Percentiles rank a stretch among this genome's conserved stretches.
Conservation (phyloP, 2,113 vertebrate genomes). For the Prunella fulvescens region DNA sequence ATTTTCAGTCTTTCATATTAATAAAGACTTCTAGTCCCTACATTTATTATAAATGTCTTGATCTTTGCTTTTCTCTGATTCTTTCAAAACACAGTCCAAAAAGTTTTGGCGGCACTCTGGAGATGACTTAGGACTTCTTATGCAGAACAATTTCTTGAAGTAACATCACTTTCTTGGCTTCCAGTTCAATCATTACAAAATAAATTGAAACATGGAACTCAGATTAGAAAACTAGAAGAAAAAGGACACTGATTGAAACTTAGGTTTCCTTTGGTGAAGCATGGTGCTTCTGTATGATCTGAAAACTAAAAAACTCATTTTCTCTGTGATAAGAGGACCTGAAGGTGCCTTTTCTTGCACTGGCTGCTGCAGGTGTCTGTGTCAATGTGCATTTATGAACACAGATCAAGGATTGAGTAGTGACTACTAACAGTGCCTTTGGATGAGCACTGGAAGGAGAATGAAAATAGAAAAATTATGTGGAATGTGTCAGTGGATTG, state of each 20-base stretch:
- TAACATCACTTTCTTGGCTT: background rate
- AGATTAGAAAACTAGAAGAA: background rate
- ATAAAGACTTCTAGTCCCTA: background rate
- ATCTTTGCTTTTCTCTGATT: background rate
- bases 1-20: background rate
- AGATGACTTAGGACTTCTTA: background rate
- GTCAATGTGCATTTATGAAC: background rate
- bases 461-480: background rate
- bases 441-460: background rate
- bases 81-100: background rate
- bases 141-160: background rate
- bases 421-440: background rate
- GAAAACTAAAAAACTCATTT: background rate
- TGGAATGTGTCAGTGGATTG: background rate
- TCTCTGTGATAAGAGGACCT: background rate
- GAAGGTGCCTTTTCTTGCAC: background rate
- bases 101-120: background rate
- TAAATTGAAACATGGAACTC: background rate
- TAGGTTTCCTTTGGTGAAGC: background rate
- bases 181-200: background rate
- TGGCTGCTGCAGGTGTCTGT: background rate
- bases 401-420: background rate
- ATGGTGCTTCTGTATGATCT: background rate
- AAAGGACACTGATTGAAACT: background rate
- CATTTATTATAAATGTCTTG: background rate